phyloP scores from a whole-genome alignment of 2,888 invertebrate genomes.

The Cyclophora albipunctata region DNA sequence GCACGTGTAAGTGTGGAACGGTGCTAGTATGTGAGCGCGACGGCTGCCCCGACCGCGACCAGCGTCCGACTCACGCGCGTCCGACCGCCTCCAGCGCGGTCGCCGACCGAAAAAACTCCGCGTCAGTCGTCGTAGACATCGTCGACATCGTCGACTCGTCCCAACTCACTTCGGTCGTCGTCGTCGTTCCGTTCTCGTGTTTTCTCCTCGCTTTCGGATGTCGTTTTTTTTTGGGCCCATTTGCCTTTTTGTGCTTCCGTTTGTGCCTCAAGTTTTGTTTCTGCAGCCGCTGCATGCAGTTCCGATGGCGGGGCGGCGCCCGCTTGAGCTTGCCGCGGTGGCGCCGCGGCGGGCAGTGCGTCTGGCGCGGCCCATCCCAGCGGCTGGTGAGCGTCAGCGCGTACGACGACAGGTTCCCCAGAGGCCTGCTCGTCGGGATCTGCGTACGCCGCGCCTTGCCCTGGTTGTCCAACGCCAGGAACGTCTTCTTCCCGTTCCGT shows the following conservation, averaged over 20 bases:
- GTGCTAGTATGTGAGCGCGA: conserved; percentile 69
- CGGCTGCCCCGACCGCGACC: conserved; percentile 68
- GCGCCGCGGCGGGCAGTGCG: conserved; percentile 54
- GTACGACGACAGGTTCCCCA: conserved; percentile 84
- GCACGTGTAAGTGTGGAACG: conserved; percentile 64
- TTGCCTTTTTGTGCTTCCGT: conserved; percentile 70
- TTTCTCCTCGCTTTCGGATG: conserved; percentile 74
- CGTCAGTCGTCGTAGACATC: conserved; percentile 68
- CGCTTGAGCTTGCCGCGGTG: conserved; percentile 64
- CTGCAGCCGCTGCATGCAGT: conserved; percentile 67
- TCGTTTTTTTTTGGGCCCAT: conserved; percentile 67
- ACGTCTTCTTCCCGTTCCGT: conserved; percentile 79
- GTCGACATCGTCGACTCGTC: conserved; percentile 71
- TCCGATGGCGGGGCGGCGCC: conserved; percentile 58
- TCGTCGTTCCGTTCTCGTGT: conserved; percentile 64
- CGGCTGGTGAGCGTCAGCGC: conserved; percentile 76
- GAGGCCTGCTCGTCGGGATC: conserved; percentile 78
- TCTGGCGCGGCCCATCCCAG: conserved; percentile 50
- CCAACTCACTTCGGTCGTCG: conserved; percentile 64
- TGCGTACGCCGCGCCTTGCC: conserved; percentile 84
- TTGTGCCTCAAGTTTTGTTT: conserved; percentile 58
- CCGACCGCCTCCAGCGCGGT: conserved; percentile 73
- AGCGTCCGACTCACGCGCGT: conserved; percentile 67
- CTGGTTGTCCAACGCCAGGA: conserved; percentile 84
- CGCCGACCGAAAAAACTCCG: conserved; percentile 75